Base-by-base conservation (phyloP, 2,113 vertebrate genomes). In the Periophthalmodon schlosseri region DNA sequence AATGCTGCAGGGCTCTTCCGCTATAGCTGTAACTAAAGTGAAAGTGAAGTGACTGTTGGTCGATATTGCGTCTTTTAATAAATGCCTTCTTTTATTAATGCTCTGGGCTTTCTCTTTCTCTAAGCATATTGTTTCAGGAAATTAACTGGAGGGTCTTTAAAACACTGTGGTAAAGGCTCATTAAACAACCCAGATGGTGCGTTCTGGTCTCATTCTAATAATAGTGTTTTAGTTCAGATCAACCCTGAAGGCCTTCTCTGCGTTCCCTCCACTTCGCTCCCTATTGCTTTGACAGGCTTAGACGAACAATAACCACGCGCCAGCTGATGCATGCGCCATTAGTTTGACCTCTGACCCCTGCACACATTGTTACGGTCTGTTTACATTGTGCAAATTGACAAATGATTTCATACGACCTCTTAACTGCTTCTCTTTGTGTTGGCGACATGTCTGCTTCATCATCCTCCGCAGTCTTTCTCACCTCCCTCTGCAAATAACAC, bases 351-450 rank as follows among this genome's bases (percentile, higher is more conserved):
- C 70, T 87, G 91, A 91, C 90, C 86, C 77, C 65, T 3, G 73
- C 54, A 85, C 86, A 90, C 89, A 86, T 89, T 88, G 84, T 90
- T 90, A 84, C 77, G 66, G 77, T 86, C 87, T 91, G 91, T 92
- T 93, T 92, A 93, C 91, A 89, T 85, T 89, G 85, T 91, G 84
- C 82, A 90, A 89, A 92, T 87, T 86, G 86, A 90, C 84, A 87
- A 83, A 86, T 88, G 89, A 90, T 91, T 90, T 87, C 79, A 86
- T 78, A 86, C 80, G 80, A 66, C 82, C 74, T 77, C 80, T 84
- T 86, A 76, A 79, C 67, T 21, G 70, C 46, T 75, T 84, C 52
- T 56, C 83, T 56, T n/a, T 21, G 39, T 73, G 74, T 58, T 74
- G 73, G 76, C 61, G 69, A 83, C 84, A 69, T 74, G 68, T 72